Percentiles rank a stretch among this genome's conserved stretches.
Evolutionary conservation across 2,113 vertebrate species (phyloP).

Genomic region (mouse (Mus musculus)): GRCm39 chr3:31961501-31962000

Average conservation of each 20-base stretch:
- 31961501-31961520: slow-evolving; percentile 37
- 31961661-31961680: not conserved
- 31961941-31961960: not conserved
- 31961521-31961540: slow-evolving; percentile 14
- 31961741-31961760: slow-evolving; percentile 12
- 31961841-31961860: not conserved
- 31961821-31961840: not conserved
- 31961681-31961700: not conserved
- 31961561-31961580: not conserved
- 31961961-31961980: not conserved
- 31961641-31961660: not conserved
- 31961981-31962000: not conserved
- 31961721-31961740: not conserved
- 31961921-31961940: not conserved
- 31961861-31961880: not conserved
- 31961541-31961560: slow-evolving; percentile 2
- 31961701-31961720: not conserved
- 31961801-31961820: not conserved
- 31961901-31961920: not conserved
- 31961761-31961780: not conserved
- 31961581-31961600: not conserved
- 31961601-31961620: not conserved
- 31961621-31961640: not conserved
- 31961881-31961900: not conserved
- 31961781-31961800: not conserved